Conservation (phyloP, 2,113 vertebrate species). For the Siniperca chuatsi region DNA sequence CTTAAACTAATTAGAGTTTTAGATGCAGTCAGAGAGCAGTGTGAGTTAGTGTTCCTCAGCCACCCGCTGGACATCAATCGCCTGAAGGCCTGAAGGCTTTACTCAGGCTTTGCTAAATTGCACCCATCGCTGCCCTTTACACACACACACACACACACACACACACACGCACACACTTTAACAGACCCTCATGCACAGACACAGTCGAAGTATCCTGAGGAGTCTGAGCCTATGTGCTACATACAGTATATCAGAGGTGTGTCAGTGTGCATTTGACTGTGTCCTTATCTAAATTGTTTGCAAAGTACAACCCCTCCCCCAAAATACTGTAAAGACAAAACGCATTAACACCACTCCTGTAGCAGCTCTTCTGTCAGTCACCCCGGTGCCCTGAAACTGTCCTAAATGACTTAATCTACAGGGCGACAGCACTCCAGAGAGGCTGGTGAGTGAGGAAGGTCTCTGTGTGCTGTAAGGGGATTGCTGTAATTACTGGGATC, state of each 20-base stretch:
- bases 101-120: conserved; percentile 55
- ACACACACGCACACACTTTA: background rate
- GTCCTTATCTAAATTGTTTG: background rate
- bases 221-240: background rate
- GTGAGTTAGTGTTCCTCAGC: conserved; percentile 70
- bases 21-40: conserved; percentile 53
- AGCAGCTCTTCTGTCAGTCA: conserved; percentile 57
- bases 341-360: conserved; percentile 33
- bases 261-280: conserved; percentile 5
- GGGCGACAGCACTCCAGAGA: conserved; percentile 70
- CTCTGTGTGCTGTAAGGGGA: conserved; percentile 81
- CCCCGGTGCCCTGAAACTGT: conserved; percentile 75
- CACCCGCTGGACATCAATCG: conserved; percentile 66
- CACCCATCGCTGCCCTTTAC: conserved; percentile 42
- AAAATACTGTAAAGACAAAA: conserved; percentile 39
- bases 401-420: conserved; percentile 82
- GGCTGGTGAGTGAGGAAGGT: conserved; percentile 65
- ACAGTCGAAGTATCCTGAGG: conserved; percentile 13
- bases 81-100: conserved; percentile 51
- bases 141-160: background rate
- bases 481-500: conserved; percentile 88
- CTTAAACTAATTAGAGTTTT: conserved; percentile 81
- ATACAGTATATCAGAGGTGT: background rate
- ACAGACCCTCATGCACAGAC: background rate
- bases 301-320: conserved; percentile 12